Base-by-base conservation (phyloP, 2,888 invertebrate species). In the Scaptomyza flava region DNA sequence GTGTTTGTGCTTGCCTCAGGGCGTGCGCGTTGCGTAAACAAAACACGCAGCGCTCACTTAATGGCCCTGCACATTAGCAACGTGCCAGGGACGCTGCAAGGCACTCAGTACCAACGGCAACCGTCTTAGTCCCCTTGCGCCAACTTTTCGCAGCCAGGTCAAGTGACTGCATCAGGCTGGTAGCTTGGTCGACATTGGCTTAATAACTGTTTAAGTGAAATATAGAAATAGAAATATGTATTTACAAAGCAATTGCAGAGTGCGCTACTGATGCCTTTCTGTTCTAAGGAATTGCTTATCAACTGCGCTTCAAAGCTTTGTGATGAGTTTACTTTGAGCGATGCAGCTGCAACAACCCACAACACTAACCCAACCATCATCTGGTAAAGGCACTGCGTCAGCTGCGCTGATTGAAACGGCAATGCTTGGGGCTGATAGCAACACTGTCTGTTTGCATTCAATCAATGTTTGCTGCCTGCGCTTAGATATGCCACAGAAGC, bases 61-160 rank as follows among this genome's bases (percentile, higher is more conserved):
- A 85, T 85, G 85, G 89, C 87, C 73, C 70, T 79, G 89, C 77
- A 87, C 85, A 85, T 85, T 85, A 85, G 85, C 84, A 84, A 77
- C 79, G 81, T 78, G 83, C 81, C 77, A 72, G 68, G 54, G 68
- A 45, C 71, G 68, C 63, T 64, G 65, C 74, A 51, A 60, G 31
- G 57, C 48, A 56, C 27, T 57, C 12, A 47, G 30, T 12, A n/a
- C 38, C 20, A 33, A 36, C 67, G 46, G 67, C 43, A 60, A 46
- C 63, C 53, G 12, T 17, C 20, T 33, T 64, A 59, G 30, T 41
- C 43, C 9, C 9, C 5, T 31, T 3, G 23, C 11, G 46, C 36
- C 7, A 11, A 38, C 51, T n/a, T 6, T 20, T 12, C 23, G 38
- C 20, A 42, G 12, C 43, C 65, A 47, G 66, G 65, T 79, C 68